A percentile compares a stretch with the other conserved stretches of the same genome.
Conservation (phyloP, 2,888 invertebrate species). For the Marronus borbonicus region DNA sequence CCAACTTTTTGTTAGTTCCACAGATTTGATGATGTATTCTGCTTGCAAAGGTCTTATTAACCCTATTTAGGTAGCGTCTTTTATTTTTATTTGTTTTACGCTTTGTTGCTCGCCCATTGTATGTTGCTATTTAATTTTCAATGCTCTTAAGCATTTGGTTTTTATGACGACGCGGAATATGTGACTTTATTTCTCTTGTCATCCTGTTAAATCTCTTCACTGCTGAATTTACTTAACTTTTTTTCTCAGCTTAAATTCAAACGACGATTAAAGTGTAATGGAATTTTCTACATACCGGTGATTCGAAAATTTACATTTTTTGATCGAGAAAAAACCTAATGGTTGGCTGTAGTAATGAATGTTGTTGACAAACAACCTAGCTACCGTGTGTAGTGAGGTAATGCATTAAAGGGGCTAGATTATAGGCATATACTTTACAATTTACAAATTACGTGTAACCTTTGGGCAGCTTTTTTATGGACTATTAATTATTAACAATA, state of each 20-base stretch:
- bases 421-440: too few species aligned
- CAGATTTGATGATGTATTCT: conserved; percentile 67
- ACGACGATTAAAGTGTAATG: conserved; percentile 37
- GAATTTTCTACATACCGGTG: conserved; percentile 37
- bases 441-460: too few species aligned
- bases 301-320: conserved; percentile 38
- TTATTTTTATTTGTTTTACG: conserved; percentile 51
- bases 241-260: conserved; percentile 36
- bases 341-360: background rate
- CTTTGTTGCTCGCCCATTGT: conserved; percentile 50
- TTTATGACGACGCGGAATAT: conserved; percentile 50
- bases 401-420: too few species aligned
- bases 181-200: conserved; percentile 51
- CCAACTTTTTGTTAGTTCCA: conserved; percentile 62
- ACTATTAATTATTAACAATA: too few species aligned
- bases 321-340: conserved; percentile 3
- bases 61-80: conserved; percentile 63
- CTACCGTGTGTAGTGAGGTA: too few species aligned
- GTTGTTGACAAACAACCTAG: background rate
- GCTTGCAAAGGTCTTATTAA: conserved; percentile 66
- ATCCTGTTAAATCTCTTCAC: conserved; percentile 44
- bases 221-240: conserved; percentile 45
- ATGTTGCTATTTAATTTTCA: conserved; percentile 52
- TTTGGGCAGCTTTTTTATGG: too few species aligned
- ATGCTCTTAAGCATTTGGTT: conserved; percentile 52